A percentile compares a stretch with the other conserved stretches of the same genome.
phyloP scores from a whole-genome alignment of 2,888 invertebrate species.

The Lasioglossum vierecki region DNA sequence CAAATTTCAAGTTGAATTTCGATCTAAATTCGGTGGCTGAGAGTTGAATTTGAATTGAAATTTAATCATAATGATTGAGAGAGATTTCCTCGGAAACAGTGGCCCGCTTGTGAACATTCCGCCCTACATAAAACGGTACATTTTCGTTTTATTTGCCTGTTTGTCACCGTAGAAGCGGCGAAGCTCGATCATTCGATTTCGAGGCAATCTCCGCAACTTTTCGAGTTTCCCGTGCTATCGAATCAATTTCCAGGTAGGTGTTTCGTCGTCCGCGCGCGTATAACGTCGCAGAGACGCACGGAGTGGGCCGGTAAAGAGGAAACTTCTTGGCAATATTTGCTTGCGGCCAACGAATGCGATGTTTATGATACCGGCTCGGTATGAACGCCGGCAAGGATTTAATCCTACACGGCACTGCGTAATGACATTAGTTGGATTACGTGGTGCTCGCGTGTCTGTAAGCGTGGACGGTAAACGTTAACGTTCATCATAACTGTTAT shows the following conservation, averaged over 20 bases:
- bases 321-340: constrained; percentile 18
- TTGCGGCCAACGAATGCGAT: constrained; percentile 45
- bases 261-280: not conserved
- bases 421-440: constrained; percentile 70
- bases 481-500: constrained; percentile 69
- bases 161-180: not conserved
- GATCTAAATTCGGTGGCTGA: no score
- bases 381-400: constrained; percentile 62
- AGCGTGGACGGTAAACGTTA: constrained; percentile 64
- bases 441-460: constrained; percentile 56
- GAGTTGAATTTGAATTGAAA: no score
- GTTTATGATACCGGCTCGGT: constrained; percentile 57
- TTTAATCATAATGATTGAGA: no score
- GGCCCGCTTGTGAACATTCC: not conserved
- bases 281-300: not conserved
- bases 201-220: not conserved
- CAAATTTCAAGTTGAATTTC: no score
- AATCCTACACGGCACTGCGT: constrained; percentile 61
- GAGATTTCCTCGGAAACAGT: not conserved
- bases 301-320: not conserved
- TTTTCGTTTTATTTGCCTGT: not conserved
- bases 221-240: not conserved
- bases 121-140: not conserved
- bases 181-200: not conserved
- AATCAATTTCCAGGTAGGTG: constrained; percentile 2